phyloP scores from a whole-genome alignment of 2,113 vertebrate genomes.

The Semicossyphus pulcher region DNA sequence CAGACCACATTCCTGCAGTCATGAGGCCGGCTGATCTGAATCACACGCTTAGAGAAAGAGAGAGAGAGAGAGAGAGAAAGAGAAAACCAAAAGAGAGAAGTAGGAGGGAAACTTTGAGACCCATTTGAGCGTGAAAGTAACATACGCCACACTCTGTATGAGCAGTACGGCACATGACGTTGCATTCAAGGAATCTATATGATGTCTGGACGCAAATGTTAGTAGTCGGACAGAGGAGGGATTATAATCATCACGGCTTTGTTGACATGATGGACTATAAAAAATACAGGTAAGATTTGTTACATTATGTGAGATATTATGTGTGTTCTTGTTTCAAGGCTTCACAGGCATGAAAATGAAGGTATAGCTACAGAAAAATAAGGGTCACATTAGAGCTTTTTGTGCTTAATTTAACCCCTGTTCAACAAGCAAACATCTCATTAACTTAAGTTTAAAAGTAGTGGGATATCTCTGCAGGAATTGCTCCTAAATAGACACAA shows the following conservation, averaged over 20 bases:
- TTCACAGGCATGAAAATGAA: not conserved
- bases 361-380: not conserved
- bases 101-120: conserved; percentile 5
- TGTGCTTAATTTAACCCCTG: no score
- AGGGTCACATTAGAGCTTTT: no score
- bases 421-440: no score
- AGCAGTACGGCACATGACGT: not conserved
- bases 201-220: not conserved
- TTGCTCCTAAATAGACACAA: not conserved
- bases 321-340: not conserved
- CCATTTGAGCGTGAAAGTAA: not conserved
- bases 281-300: conserved; percentile 50
- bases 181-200: not conserved
- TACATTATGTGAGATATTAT: conserved; percentile 11
- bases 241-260: not conserved
- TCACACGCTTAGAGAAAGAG: conserved; percentile 67
- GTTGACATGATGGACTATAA: conserved; percentile 35
- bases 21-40: conserved; percentile 78
- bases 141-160: not conserved
- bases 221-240: not conserved
- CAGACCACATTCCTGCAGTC: conserved; percentile 79
- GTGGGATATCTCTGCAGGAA: not conserved
- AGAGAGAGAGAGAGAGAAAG: conserved; percentile 6
- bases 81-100: not conserved
- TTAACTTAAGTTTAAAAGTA: no score